These are phyloP conservation scores for Typhlichthys eigenmanni DNA, from an alignment of 2,797 vertebrate species.

Conservation along the genomic window DNA sequence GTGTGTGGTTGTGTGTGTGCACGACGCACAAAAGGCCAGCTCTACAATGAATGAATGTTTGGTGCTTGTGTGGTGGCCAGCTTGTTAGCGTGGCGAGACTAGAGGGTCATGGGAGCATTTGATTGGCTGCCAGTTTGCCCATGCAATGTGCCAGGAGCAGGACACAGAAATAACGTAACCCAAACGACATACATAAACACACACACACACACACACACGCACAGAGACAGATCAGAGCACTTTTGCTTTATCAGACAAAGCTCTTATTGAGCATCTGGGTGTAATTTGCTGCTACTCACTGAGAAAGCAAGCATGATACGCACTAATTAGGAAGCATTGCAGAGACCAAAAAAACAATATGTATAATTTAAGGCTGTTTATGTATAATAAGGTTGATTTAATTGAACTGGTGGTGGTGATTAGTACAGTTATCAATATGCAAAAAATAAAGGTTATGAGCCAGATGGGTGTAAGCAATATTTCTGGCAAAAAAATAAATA, in stretches of 20 bases:
- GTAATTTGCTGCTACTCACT: constrained; percentile 63
- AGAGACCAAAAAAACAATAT: constrained; percentile 58
- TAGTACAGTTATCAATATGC: constrained; percentile 22
- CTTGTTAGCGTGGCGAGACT: constrained; percentile 79
- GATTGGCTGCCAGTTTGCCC: constrained; percentile 73
- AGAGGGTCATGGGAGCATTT: constrained; percentile 78
- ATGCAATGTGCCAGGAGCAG: constrained; percentile 70
- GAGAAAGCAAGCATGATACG: constrained; percentile 52
- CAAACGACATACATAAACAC: constrained; percentile 49
- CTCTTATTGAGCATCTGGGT: constrained; percentile 71
- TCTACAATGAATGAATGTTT: constrained; percentile 51
- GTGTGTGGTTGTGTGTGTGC: constrained; percentile 20
- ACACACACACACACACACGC: constrained; percentile 42
- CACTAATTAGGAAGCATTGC: constrained; percentile 64
- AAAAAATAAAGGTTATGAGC: constrained; percentile 28
- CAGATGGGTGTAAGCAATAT: constrained; percentile 11
- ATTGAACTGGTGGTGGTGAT: constrained; percentile 36
- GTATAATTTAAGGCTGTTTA: constrained; percentile 63
- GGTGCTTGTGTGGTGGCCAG: constrained; percentile 71
- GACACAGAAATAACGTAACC: constrained; percentile 73
- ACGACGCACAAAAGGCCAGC: constrained; percentile 25
- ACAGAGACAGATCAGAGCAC: constrained; percentile 72
- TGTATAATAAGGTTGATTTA: constrained; percentile 52
- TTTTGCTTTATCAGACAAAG: constrained; percentile 72
- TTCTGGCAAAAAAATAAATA: not conserved